Base-by-base conservation (phyloP, 2,797 vertebrate genomes). In the Diplodus sargus region DNA sequence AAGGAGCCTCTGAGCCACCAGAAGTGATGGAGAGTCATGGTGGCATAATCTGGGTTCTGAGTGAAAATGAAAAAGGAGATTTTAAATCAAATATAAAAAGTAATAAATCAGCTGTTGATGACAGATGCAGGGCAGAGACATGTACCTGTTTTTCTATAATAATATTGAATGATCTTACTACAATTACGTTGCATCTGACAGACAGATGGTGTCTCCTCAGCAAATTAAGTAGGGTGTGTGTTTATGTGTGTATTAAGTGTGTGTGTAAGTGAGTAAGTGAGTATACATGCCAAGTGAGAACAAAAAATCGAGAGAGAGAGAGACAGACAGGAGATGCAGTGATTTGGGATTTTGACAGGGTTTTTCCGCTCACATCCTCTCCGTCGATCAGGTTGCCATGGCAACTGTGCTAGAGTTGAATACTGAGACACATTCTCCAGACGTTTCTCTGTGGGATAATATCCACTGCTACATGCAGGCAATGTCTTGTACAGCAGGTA, bases 391-490 rank as follows among this genome's bases (percentile, higher is more conserved):
- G 52, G 92, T 91, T 90, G 70, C 80, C 78, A 82, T 85, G 47
- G 85, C 83, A 92, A 92, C 91, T 58, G 73, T 78, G 68, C 61
- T 22, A 49, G 76, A 74, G 79, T 61, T 64, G 80, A 85, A 81
- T 83, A 87, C 64, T 20, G 75, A 90, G 85, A 85, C 73, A 74
- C 54, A 62, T 78, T 85, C 70, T 79, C 76, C 30, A 82, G 76
- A 74, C 76, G 63, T 84, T 85, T 82, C 69, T 87, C 76, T 74
- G 79, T 82, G 70, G 74, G 70, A 84, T 86, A 89, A 86, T 89
- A 78, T 65, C 70, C 74, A 78, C 75, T 18, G 68, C 73, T 65
- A 78, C 83, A 86, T 76, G 69, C 65, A 78, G 65, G 43, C 23
- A 59, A 58, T 3, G 8, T 57, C 48, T 86, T 45, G 13, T 0